Percentiles rank a stretch among this genome's conserved stretches.
These are phyloP conservation scores for Epiblema foenella DNA, from an alignment of 2,888 invertebrate genomes.

Conservation along the genomic window DNA sequence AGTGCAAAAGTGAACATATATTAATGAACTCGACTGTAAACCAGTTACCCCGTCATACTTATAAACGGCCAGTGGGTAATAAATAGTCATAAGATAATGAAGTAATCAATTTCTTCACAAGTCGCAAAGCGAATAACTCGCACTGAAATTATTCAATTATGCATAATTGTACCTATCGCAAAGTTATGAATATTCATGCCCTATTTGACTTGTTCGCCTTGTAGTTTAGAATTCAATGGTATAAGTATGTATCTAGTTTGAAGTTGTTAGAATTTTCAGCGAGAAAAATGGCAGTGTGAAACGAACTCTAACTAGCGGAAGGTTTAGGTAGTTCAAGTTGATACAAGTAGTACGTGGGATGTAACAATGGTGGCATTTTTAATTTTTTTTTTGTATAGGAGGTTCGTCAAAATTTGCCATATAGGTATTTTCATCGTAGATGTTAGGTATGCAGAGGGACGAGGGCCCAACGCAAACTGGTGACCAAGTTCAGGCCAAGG, in stretches of 20 bases:
- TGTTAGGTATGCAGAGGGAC: too few species aligned
- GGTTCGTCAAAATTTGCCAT: too few species aligned
- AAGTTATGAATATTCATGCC: conserved; percentile 40
- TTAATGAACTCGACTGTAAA: background rate
- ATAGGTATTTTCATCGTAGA: too few species aligned
- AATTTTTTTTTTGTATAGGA: too few species aligned
- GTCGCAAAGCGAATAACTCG: conserved; percentile 14
- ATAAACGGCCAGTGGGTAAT: background rate
- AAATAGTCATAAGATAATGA: conserved; percentile 27
- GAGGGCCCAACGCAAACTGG: too few species aligned
- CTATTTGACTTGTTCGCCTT: conserved; percentile 24
- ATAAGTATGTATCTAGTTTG: background rate
- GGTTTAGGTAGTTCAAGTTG: too few species aligned
- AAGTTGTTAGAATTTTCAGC: conserved; percentile 5
- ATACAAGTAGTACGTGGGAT: too few species aligned
- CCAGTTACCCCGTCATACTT: background rate
- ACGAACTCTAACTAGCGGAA: background rate
- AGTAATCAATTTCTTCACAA: conserved; percentile 29
- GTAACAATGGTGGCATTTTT: too few species aligned
- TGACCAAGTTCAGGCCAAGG: too few species aligned
- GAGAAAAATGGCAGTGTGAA: conserved; percentile 3
- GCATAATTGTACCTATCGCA: conserved; percentile 39
- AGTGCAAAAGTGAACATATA: too few species aligned
- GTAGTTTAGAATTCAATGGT: conserved; percentile 23
- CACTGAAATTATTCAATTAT: conserved; percentile 31